Evolutionary conservation across 2,113 vertebrate species (phyloP), one percentile per base, ranked within the genome.

Genomic region (Engraulis encrasicolus): DNA sequence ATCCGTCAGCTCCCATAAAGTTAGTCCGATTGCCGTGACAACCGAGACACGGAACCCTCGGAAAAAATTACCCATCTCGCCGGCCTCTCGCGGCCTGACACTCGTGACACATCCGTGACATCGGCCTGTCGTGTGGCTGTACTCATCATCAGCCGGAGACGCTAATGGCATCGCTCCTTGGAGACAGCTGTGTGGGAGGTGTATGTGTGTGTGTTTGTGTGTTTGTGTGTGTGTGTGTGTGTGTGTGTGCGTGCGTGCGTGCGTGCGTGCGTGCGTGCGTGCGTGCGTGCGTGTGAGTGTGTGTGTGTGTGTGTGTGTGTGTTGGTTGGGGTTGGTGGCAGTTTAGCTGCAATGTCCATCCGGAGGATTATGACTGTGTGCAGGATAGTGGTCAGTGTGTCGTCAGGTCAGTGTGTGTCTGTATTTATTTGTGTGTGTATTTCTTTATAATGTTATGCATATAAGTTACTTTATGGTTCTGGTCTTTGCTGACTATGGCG

Each of bases 1-100:
- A 61, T 61, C 54, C 54, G 54, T 61, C 54, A 61, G 54, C 54
- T 61, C 27, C 20, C 54, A 61, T 61, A 61, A 61, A 61, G 11
- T 23, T 11, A 23, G 54, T 23, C 54, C 54, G 20, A 61, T 61
- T 23, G 54, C n/a, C 54, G 20, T 61, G 54, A 61, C 54, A 61
- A 61, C 54, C 27, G 54, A 23, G 54, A 61, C 54, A 61, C 27
- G 54, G 54, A 61, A 61, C n/a, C 54, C 54, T 61, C 54, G 54
- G 54, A 61, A 23, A 61, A 61, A 61, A n/a, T 61, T 61, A 61
- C 54, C 54, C 54, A 12, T 15, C 6, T 23, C 20, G n/a, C 54
- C 54, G 54, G n/a, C 20, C 6, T n/a, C n/a, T n/a, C n/a, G 54
- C 6, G 20, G 54, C 20, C n/a, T 61, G 54, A 61, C 54, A 61